Conservation (phyloP, 2,797 vertebrate species). For the Malurus leucopterus region DNA sequence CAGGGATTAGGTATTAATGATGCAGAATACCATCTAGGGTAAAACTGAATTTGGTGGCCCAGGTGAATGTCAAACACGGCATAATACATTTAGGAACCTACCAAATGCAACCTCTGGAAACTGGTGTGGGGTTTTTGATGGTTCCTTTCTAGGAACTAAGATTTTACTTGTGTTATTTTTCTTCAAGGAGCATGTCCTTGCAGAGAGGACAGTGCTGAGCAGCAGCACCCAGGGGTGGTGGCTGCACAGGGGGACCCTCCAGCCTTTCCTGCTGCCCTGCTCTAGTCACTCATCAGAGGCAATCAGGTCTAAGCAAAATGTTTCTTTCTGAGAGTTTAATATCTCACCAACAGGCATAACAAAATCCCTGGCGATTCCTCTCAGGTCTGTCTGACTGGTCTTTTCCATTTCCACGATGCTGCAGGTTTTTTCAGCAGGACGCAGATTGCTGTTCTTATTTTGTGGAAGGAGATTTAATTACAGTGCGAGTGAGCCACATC, state of each 20-base stretch:
- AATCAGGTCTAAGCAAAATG: not conserved
- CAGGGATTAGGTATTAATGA: not conserved
- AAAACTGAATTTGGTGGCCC: not conserved
- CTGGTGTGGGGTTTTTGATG: not conserved
- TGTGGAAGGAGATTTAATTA: conserved; percentile 66
- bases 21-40: not conserved
- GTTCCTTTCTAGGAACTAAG: not conserved
- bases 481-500: conserved; percentile 42
- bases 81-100: not conserved
- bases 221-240: not conserved
- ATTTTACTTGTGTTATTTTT: not conserved
- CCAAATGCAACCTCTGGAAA: not conserved
- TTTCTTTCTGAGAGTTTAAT: not conserved
- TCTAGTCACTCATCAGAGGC: not conserved
- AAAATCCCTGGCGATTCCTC: not conserved
- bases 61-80: not conserved
- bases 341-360: not conserved
- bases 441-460: conserved; percentile 44
- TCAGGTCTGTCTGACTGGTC: not conserved
- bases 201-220: not conserved
- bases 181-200: not conserved
- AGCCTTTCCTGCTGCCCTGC: not conserved
- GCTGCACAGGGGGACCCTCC: not conserved
- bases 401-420: conserved; percentile 52
- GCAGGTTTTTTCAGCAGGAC: conserved; percentile 33